Evolutionary conservation across 2,113 vertebrate species (phyloP), one percentile per base, ranked within the genome.

Genomic region (Rhineura floridana): DNA sequence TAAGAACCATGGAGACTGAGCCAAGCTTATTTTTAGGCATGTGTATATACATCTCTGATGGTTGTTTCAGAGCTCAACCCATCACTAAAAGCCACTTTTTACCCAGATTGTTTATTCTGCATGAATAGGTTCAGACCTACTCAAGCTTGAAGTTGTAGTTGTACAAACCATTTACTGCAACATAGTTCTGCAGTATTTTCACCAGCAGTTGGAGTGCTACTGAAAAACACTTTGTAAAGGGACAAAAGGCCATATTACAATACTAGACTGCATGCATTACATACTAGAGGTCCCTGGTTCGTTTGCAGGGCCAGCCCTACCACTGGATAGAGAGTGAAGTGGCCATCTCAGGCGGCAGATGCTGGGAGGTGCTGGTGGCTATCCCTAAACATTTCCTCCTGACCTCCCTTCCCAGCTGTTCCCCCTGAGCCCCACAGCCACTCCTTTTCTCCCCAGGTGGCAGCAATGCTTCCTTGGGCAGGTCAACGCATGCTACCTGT

Each of bases 1-100:
- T 88, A 88, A 88, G 81, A 83, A 88, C 76, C 42, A 63, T 63
- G 80, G 21, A 30, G 52, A 75, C 86, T 75, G 86, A 48, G 87
- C 70, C 87, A 88, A 39, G 59, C 1, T 75, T 88, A 88, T 88
- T 83, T 88, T 88, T 88, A 83, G 87, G 25, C 44, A 39, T 73
- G 25, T 33, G 33, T 76, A 23, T 28, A 7, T 63, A 76, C 33
- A 76, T 65, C 44, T 44, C 46, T 77, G 46, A 67, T 39, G 42
- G 33, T 33, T 48, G 25, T 3, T 83, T 65, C 55, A 88, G 52
- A 25, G 33, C n/a, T 83, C 39, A 73, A 82, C 4, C 17, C 6
- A 21, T 87, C 17, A 36, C 39, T 73, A 87, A 81, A 48, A 55
- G 65, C 39, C 39, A 44, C 28, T 59, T 23, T 52, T 72, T 59